Conservation (phyloP, 2,888 invertebrate species). For the Cephus runcator region DNA sequence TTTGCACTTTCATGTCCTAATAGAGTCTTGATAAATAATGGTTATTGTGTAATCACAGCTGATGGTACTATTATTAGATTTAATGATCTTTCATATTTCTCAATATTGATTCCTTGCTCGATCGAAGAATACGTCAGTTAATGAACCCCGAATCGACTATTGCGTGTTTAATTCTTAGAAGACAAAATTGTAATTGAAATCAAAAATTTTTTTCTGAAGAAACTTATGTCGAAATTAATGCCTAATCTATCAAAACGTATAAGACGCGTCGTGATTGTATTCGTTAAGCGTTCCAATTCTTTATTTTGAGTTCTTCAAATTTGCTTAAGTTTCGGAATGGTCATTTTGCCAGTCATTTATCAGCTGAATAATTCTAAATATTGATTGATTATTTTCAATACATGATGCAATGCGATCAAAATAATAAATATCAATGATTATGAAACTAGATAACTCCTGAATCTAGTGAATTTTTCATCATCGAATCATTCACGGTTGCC, state of each 20-base stretch:
- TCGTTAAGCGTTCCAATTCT: not conserved
- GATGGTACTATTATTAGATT: not conserved
- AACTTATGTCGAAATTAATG: not conserved
- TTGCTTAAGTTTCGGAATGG: not conserved
- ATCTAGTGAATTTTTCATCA: not conserved
- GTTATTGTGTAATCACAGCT: not conserved
- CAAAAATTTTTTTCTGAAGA: not conserved
- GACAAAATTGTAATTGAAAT: not conserved
- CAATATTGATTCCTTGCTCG: not conserved
- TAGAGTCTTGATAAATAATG: not conserved
- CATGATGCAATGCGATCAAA: not conserved
- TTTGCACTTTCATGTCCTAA: not conserved
- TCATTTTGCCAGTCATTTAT: not conserved
- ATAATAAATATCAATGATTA: not conserved
- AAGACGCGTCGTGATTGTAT: not conserved
- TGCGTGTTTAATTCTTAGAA: not conserved
- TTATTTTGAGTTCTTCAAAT: not conserved
- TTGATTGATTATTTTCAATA: not conserved
- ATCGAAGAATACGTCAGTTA: not conserved
- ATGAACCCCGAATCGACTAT: not conserved
- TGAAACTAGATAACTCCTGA: not conserved
- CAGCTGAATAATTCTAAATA: not conserved
- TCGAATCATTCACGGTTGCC: not conserved
- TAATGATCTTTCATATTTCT: not conserved
- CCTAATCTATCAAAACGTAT: not conserved